These are phyloP conservation scores for Sardinella longiceps DNA, from an alignment of 2,797 vertebrate genomes.

Conservation along the genomic window DNA sequence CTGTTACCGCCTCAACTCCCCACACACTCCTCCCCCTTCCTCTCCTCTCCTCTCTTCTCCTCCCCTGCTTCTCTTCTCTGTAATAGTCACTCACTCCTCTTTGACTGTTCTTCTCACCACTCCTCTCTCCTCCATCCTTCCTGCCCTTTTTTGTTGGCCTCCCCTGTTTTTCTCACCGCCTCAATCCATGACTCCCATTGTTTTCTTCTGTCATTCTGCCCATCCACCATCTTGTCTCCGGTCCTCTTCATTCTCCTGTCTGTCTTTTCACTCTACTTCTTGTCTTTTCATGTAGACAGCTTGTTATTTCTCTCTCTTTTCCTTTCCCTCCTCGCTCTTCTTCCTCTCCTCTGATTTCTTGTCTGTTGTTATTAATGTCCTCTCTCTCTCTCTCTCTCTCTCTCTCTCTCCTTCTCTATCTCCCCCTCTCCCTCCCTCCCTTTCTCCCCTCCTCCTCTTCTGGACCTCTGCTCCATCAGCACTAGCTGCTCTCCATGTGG, in stretches of 20 bases:
- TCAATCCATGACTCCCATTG: neutral
- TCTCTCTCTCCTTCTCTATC: neutral
- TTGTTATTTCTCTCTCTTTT: neutral
- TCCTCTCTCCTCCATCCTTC: neutral
- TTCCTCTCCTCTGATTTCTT: slow-evolving; percentile 29
- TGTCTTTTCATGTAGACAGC: neutral
- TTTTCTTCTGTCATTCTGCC: neutral
- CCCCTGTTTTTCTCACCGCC: neutral
- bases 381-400: neutral
- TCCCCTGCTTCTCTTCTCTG: neutral
- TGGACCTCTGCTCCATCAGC: neutral
- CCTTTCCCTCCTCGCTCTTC: neutral
- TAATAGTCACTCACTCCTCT: neutral
- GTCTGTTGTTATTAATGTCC: slow-evolving; percentile 29
- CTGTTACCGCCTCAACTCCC: slow-evolving; percentile 26
- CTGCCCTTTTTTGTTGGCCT: neutral
- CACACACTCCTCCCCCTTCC: neutral
- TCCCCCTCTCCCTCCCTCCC: neutral
- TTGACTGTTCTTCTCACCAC: neutral
- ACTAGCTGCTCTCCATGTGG: neutral
- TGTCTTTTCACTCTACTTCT: neutral
- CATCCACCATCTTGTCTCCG: slow-evolving; percentile 10
- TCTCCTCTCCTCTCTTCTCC: neutral
- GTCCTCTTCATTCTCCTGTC: neutral
- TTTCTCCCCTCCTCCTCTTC: neutral